A percentile compares a stretch with the other conserved stretches of the same genome.
Conservation (phyloP, 2,113 vertebrate genomes). For the Plecturocebus donacophilus region DNA sequence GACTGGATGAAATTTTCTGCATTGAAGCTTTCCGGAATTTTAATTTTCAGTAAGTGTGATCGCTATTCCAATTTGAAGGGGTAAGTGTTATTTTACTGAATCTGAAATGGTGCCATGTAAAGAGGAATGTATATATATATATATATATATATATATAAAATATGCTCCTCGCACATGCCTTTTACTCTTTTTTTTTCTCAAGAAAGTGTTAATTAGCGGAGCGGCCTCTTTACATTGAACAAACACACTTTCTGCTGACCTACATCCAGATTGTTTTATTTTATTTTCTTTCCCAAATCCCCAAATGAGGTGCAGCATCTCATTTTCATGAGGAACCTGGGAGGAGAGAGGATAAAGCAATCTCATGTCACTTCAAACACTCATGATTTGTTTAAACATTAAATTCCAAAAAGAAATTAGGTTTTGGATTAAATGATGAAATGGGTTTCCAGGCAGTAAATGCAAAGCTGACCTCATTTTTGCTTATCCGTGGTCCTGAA, state of each 20-base stretch:
- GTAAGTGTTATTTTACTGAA: not conserved
- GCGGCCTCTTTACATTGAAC: conserved; percentile 43
- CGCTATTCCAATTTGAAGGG: not conserved
- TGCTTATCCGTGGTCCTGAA: not conserved
- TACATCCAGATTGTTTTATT: conserved; percentile 43
- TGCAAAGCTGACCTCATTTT: not conserved
- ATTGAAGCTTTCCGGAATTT: conserved; percentile 42
- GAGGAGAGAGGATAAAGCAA: conserved; percentile 47
- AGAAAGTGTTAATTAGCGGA: conserved; percentile 43
- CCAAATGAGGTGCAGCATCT: conserved; percentile 21
- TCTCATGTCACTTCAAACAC: conserved; percentile 18
- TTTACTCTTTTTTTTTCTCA: not conserved
- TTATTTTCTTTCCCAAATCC: conserved; percentile 65
- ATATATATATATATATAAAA: not conserved
- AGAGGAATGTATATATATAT: not conserved
- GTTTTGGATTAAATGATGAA: conserved; percentile 34
- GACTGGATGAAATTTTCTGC: conserved; percentile 57
- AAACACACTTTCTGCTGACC: conserved; percentile 48
- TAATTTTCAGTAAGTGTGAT: not conserved
- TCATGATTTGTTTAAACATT: conserved; percentile 57
- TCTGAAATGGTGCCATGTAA: not conserved
- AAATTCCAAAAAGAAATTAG: conserved; percentile 28
- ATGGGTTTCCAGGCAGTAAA: conserved; percentile 29
- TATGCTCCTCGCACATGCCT: not conserved
- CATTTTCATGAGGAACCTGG: conserved; percentile 57